Evolutionary conservation across 2,113 vertebrate genomes (phyloP), one percentile per base, ranked within the genome.

Genomic region (Hippocampus barbouri): DNA sequence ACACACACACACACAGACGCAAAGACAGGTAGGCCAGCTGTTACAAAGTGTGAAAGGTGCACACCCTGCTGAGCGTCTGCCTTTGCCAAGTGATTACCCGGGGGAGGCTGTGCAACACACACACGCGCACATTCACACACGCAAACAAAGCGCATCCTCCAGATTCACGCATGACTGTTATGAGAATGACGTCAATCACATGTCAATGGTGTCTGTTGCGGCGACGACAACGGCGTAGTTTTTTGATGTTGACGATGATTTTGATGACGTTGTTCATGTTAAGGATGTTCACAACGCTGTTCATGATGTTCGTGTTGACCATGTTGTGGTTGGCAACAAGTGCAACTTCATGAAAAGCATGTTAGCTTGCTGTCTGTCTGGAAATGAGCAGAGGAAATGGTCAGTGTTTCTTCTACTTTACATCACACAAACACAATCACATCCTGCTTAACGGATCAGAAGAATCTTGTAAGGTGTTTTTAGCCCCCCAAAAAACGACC

Each of bases 41-140:
- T 63, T 85, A 71, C 15, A 69, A 78, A 73, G 82, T 79, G 78
- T 75, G 12, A 77, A 79, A 83, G 66, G 80, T 83, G 76, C 80
- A 71, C n/a, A 60, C 78, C 82, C 83, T 71, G 65, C 80, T 56
- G 86, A 87, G 88, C 87, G 89, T 88, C 88, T 90, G 89, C 74
- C 79, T 82, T 73, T 82, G 83, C 84, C 90, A 90, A 88, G 74
- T 89, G 85, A 92, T 90, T 91, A 90, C 88, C 87, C 86, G 77
- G 77, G 89, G 84, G 83, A 77, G 76, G 65, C 66, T 10, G 53
- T 51, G 47, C 15, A 5, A 51, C 53, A 9, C 53, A n/a, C 21
- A 66, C 79, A 75, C 74, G n/a, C 81, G 72, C 30, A 30, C 30
- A 30, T 3, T 0, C 30, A 49, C 45, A 49, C 45, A 16, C 23